Evolutionary conservation across 1,140 invertebrate genomes (phyloP), one percentile per base, ranked within the genome.

Genomic region (Leptinotarsa texana): DNA sequence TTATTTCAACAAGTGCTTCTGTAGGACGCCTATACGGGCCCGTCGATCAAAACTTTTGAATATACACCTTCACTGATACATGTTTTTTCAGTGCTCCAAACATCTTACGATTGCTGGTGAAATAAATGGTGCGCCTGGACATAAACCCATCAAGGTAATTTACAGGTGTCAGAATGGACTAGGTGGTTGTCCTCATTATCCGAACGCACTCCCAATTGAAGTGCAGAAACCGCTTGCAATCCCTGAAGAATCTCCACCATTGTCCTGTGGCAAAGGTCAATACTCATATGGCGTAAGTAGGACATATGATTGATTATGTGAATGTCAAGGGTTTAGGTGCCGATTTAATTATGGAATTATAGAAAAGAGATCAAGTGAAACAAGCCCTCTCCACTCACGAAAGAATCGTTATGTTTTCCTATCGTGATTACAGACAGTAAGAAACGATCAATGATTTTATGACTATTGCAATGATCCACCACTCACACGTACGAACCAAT

Each of bases 11-110:
- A 42, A 42, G 33, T 42, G 8, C 42, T 57, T n/a, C 27, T 15
- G 6, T 27, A 24, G 15, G 65, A 24, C n/a, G 27, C 65, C 65
- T 22, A 33, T 13, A 11, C 42, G 27, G 65, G 65, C 65, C 65
- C 65, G 65, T 67, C 42, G 24, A 67, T 67, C 21, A 67, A 67
- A 67, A 67, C 22, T 27, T 24, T 27, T 3, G 42, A 42, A 27
- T 17, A 33, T 4, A 5, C 51, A 18, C n/a, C 17, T 17, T 57
- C 17, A 57, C 13, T 57, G n/a, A 57, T 18, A 17, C 15, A 57
- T 1, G 22, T 21, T 47, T 11, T 63, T 73, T 65, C 24, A 73
- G 71, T 73, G 71, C 42, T 63, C 71, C 17, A 73, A 73, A 62
- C 71, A 73, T n/a, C 21, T 73, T n/a, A 47, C 22, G 13, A 27